Base-by-base conservation (phyloP, 1,140 invertebrate genomes). In the Ceratina australensis region DNA sequence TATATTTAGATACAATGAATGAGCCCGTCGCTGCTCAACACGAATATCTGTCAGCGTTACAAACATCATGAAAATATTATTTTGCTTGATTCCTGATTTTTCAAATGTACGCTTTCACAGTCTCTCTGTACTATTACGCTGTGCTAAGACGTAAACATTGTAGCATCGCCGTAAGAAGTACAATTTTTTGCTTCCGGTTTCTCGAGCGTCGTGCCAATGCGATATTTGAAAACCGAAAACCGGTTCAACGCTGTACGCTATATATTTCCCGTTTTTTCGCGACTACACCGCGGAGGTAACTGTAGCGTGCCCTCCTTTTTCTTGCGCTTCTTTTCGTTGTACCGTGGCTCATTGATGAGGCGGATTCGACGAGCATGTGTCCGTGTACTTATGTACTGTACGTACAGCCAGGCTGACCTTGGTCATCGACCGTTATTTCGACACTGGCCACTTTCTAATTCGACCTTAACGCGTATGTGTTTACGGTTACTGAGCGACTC, bases 1-100 rank as follows among this genome's bases (percentile, higher is more conserved):
- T 89, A 90, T 91, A 89, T 91, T 92, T 91, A 90, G 89, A 90
- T 67, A 61, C 89, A 87, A 88, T 91, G 91, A 91, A 91, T 91
- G 91, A 87, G 83, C 56, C 81, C 79, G 81, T 86, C 81, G 82
- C 75, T 66, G 72, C 59, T 81, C 68, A 69, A 86, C 85, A 83
- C 77, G 50, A 77, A 85, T 83, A 65, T 85, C 69, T 42, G 69
- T 33, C 61, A 42, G 2, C 24, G 33, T 77, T n/a, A 26, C 12
- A 13, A 63, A 33, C 26, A 68, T 77, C 52, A 61, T 65, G 42
- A 24, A 57, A 79, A 24, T 63, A 49, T 74, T 67, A 67, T 74
- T 42, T 42, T 42, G 33, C 33, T 42, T 10, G 10, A 42, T 3
- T 42, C 33, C 33, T 42, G 33, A 10, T 42, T 42, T 42, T 10